Evolutionary conservation across 2,797 vertebrate genomes (phyloP).

Genomic region (Rhincodon typus): DNA sequence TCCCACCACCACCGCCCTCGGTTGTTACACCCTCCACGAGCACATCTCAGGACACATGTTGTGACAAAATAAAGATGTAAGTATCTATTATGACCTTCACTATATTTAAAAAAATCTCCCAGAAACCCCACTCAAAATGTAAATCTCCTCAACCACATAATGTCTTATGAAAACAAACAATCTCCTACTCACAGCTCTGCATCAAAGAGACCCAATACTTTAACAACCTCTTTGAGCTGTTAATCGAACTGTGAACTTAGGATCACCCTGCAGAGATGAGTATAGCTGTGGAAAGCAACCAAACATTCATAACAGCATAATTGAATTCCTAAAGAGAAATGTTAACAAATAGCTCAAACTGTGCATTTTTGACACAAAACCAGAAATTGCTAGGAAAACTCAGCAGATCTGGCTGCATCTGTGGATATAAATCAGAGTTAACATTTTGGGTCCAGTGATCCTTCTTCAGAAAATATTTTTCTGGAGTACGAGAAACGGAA

Average conservation of each 20-base stretch:
- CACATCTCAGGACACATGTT: not conserved
- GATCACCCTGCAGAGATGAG: not conserved
- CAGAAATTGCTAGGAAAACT: too few species aligned
- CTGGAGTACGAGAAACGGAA: too few species aligned
- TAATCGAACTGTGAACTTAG: not conserved
- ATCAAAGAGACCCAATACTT: not conserved
- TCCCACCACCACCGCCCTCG: not conserved
- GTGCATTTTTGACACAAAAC: too few species aligned
- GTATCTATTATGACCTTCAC: not conserved
- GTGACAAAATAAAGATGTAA: not conserved
- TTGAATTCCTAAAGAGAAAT: not conserved
- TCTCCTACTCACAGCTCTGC: too few species aligned
- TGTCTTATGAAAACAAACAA: too few species aligned
- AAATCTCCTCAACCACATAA: not conserved
- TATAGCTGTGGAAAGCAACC: not conserved
- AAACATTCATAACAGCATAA: not conserved
- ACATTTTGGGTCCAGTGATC: too few species aligned
- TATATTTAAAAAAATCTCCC: not conserved
- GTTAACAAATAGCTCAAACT: too few species aligned
- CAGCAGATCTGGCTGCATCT: too few species aligned
- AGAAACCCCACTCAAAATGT: not conserved
- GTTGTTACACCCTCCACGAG: not conserved
- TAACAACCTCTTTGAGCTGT: not conserved
- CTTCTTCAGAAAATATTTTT: too few species aligned
- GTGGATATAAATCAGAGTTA: too few species aligned